Base-by-base conservation (phyloP, 2,113 vertebrate genomes). In the Orientallactaga bullata region DNA sequence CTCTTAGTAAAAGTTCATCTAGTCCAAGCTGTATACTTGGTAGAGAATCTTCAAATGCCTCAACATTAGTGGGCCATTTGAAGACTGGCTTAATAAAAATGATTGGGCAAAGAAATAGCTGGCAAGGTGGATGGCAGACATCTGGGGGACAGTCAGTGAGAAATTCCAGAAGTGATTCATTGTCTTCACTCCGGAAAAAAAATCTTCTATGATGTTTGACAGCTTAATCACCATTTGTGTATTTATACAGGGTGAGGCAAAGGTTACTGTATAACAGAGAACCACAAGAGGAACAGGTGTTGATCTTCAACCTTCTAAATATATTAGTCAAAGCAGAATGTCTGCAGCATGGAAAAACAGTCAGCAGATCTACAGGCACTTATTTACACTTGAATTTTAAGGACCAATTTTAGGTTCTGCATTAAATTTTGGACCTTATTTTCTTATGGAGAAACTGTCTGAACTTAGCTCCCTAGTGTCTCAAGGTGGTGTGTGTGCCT, bases 151-250 rank as follows among this genome's bases (percentile, higher is more conserved):
- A 42, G 39, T 73, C 17, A 93, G 73, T 74, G 85, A 95, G 73
- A 96, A 91, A 96, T 97, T 97, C 77, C 88, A 87, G 30, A 55
- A 97, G 32, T 90, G 81, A 94, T 89, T 97, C 68, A 96, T 90
- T 95, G 92, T 95, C 72, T 65, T 91, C 69, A 88, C 68, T 84
- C 63, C 23, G 63, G 78, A 93, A 96, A 92, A 69, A 47, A 47
- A 47, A 47, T 90, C 23, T 39, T 63, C 60, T 94, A 24, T 84
- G 47, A 78, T 88, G 90, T 87, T 84, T 94, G 95, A 93, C 92
- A 96, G 35, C 37, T 94, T 96, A 95, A 92, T 88, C 81, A 88
- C 58, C 65, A 85, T 85, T 63, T 39, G 32, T 61, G 69, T 95
- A 90, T 96, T 96, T 95, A 96, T 93, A 89, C 17, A 66, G 81